Evolutionary conservation across 2,888 invertebrate genomes (phyloP), one percentile per base, ranked within the genome.

Genomic region (Apodemia zela): DNA sequence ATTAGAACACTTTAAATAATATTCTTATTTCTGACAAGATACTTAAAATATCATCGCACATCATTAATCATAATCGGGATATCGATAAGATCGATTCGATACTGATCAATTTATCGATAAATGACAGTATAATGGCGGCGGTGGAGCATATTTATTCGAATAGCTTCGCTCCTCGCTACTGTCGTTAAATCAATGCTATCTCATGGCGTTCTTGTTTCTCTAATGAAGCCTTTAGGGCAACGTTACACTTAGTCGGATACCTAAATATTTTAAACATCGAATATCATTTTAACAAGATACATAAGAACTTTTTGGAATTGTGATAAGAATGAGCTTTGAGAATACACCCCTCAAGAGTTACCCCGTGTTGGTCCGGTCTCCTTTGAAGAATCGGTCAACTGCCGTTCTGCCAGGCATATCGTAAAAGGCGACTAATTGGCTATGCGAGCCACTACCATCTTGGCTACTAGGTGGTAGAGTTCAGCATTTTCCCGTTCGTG

Each of bases 51-150:
- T 51, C 51, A 51, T 51, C 51, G 51, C 51, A 51, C 51, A 21
- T 21, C 13, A 51, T 51, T 51, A 51, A 51, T 51, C 51, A 51
- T 51, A 51, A 51, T 51, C 51, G 51, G 18, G 51, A 51, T 51
- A 51, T 25, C 21, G 51, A 51, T 51, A 51, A 29, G 51, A 66
- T 64, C 64, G 17, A 49, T 62, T 8, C 38, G 68, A 68, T 66
- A 65, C 63, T 65, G 66, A 66, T 66, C 67, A 64, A 62, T 65
- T 61, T 65, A 68, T 63, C 42, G 65, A 63, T 68, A 72, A 71
- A 63, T 72, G 72, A 72, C 72, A 70, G 68, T 54, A 72, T 71
- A 72, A 72, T 71, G 63, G 68, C 51, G 25, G 51, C 51, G 18
- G 21, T 51, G 51, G 21, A 38, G 63, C 51, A 51, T 51, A 38